Evolutionary conservation across 2,113 vertebrate genomes (phyloP), one percentile per base, ranked within the genome.

Genomic region (Leptodactylus fuscus): DNA sequence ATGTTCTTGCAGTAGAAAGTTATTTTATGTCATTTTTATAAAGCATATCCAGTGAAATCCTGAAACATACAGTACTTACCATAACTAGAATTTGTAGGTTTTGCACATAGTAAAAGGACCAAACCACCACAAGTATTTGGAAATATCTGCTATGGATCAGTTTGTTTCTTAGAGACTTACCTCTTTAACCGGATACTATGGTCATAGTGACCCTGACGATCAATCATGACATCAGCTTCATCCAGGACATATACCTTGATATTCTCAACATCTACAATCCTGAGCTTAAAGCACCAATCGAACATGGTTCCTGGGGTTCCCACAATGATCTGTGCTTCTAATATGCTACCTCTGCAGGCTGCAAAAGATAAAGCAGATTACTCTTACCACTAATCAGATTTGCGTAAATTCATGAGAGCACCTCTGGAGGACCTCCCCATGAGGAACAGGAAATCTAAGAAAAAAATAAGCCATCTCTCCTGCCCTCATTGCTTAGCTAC

Each of bases 171-270:
- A 1, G 5, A 20, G 13, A 48, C 67, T 85, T 88, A 91, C 94
- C 94, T 92, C 81, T 95, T 93, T 22, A 95, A 89, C 18, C 94
- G 93, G 11, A 94, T 87, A 83, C 94, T 95, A 46, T 95, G 94
- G 58, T 88, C 89, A 36, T 88, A 91, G 51, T 94, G 90, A 20
- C 93, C 92, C 81, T 95, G 94, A 0, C 85, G 90, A 48, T 92
- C 88, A 0, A 95, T 95, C 94, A 95, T 94, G 70, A 95, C 91
- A 49, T 95, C 94, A 0, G 94, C 94, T 69, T 95, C 94, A 1
- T 95, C 94, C 88, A 95, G 89, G 78, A 95, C 94, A 0, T 93
- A 94, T 18, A 94, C 73, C 12, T 1, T 29, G 60, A 95, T 93
- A 62, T 89, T 91, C 0, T 34, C 55, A 62, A 91, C 1, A 62